A percentile compares a stretch with the other conserved stretches of the same genome.
Conservation (phyloP, 2,113 vertebrate species). For the Eonycteris spelaea region DNA sequence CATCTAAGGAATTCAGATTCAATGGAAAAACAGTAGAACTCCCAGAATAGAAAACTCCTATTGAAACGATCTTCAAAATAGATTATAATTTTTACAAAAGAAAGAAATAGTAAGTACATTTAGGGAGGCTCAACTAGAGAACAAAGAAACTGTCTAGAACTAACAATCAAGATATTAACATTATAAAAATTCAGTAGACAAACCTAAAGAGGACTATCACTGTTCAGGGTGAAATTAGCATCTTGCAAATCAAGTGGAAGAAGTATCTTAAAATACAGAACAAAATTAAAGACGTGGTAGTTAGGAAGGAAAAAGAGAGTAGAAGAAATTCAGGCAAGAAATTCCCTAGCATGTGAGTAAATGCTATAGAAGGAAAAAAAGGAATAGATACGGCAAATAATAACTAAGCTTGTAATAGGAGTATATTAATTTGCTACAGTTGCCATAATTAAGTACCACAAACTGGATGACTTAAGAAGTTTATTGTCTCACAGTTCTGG, state of each 20-base stretch:
- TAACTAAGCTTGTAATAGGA: neutral
- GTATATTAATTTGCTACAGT: neutral
- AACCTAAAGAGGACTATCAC: neutral
- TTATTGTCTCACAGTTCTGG: neutral
- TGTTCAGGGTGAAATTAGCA: neutral
- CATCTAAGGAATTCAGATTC: neutral
- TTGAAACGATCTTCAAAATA: neutral
- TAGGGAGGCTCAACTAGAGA: neutral
- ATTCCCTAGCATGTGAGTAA: neutral
- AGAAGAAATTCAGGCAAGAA: neutral
- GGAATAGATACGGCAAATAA: neutral
- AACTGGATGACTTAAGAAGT: neutral
- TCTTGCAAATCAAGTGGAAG: conserved; percentile 6
- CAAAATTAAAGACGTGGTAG: neutral
- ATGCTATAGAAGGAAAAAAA: neutral
- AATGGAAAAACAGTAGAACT: neutral
- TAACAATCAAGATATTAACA: neutral
- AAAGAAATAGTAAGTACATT: neutral
- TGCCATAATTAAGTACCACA: neutral
- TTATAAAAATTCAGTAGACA: neutral
- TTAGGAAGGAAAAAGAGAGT: neutral
- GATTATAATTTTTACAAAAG: neutral
- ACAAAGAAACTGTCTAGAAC: neutral
- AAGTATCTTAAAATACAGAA: neutral
- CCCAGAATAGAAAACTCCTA: neutral